Evolutionary conservation across 1,140 invertebrate species (phyloP).

Genomic region (Teleogryllus occipitalis): DNA sequence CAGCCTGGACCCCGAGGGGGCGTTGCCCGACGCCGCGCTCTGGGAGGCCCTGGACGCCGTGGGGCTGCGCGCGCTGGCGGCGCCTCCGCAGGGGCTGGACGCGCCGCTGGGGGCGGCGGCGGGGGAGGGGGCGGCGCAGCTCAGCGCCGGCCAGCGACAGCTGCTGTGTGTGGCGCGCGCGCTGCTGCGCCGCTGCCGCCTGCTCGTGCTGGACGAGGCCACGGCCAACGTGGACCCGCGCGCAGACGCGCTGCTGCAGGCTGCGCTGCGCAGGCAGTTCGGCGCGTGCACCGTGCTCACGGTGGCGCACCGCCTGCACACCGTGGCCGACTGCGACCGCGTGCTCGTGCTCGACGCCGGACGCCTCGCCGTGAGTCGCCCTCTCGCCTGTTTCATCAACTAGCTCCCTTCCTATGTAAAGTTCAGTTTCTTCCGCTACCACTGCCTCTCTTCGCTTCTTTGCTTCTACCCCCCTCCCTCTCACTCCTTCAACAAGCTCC

Average conservation of each 20-base stretch:
- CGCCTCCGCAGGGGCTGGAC: neutral
- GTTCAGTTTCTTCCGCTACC: too few relatives aligned
- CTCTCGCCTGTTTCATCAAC: too few relatives aligned
- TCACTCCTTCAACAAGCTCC: too few relatives aligned
- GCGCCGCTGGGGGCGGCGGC: too few relatives aligned
- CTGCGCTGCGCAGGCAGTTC: neutral
- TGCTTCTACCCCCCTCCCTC: too few relatives aligned
- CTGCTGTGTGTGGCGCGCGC: constrained; percentile 79
- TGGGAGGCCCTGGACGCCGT: constrained; percentile 63
- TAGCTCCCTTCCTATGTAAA: too few relatives aligned
- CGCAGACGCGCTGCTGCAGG: neutral
- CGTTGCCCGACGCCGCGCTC: constrained; percentile 63
- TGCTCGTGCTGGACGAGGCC: neutral
- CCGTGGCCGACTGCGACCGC: constrained; percentile 32
- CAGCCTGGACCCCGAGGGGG: constrained; percentile 76
- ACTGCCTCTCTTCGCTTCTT: too few relatives aligned
- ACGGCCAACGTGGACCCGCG: neutral
- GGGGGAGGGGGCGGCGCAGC: constrained; percentile 47
- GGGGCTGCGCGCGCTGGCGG: constrained; percentile 25
- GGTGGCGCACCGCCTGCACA: constrained; percentile 38
- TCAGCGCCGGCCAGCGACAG: constrained; percentile 80
- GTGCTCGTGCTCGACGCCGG: constrained; percentile 34
- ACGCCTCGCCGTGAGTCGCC: constrained; percentile 29
- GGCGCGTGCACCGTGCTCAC: constrained; percentile 33
- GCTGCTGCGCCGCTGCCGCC: constrained; percentile 46